Base-by-base conservation (phyloP, 2,888 invertebrate genomes). In the Athripsodes cinereus region DNA sequence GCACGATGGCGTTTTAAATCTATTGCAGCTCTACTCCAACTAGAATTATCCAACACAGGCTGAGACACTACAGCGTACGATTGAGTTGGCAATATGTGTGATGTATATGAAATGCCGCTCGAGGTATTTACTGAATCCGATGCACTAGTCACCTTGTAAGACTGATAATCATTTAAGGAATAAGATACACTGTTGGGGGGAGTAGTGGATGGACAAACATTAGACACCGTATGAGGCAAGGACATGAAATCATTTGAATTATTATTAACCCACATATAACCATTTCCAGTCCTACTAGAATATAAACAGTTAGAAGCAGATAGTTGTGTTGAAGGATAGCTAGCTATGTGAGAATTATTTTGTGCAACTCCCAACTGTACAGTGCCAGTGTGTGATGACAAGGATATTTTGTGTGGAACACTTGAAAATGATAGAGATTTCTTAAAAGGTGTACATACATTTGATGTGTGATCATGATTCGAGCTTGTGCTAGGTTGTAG, bases 1-100 rank as follows among this genome's bases (percentile, higher is more conserved):
- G 57, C 57, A 8, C 57, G 21, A 10, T 53, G 52, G 3, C 22
- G 22, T 35, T 26, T 16, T 22, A 57, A 21, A 48, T 57, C 57
- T 40, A 40, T 16, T n/a, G 40, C 40, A 13, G 40, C n/a, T 13
- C 16, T 40, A 40, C 40, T 40, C 2, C 46, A 22, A 16, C 21
- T 51, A 2, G 26, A 11, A 20, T 19, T 31, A 16, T 40, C 56
- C 11, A 44, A 26, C 6, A 52, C n/a, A 8, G 52, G 16, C 18
- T 35, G 55, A 2, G 55, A 13, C 19, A 51, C 20, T 16, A 47
- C 52, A 3, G 44, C 34, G 31, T 26, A 51, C 2, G 56, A 55
- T 19, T 48, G 55, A 13, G 55, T 35, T 16, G 55, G 49, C n/a
- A 49, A 16, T 13, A 16, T 49, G 6, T 46, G 48, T 34, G 55